Base-by-base conservation (phyloP, 2,113 vertebrate species). In the Pipa parva region DNA sequence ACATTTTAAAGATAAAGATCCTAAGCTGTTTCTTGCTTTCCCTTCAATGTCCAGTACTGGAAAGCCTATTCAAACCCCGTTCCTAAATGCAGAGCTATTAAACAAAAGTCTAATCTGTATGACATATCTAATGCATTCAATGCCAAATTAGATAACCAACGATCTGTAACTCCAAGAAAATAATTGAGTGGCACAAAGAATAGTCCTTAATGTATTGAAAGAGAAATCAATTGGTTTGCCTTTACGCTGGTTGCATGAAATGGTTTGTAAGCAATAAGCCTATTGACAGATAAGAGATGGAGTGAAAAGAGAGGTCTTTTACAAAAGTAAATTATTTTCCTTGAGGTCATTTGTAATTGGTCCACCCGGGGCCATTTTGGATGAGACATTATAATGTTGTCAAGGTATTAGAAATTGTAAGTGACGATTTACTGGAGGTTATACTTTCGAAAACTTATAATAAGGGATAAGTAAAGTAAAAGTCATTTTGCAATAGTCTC, bases 61-160 rank as follows among this genome's bases (percentile, higher is more conserved):
- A n/a, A n/a, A n/a, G n/a, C n/a, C n/a, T n/a, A n/a, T n/a, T n/a
- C n/a, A n/a, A n/a, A n/a, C 15, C 37, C 37, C 13, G 37, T 15
- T 12, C 37, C 13, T 42, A 42, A 15, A 42, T 42, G 37, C 13
- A 28, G 36, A 6, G n/a, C 63, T 29, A 65, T 56, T 45, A 56
- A n/a, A 24, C 28, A 4, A 18, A 56, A 57, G 46, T 31, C 56
- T 66, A 48, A 48, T 66, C 54, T 66, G 24, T 56, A 33, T 31
- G 24, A 25, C 22, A 42, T 42, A 42, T 15, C 12, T 33, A 24
- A 54, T 56, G 63, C 55, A 37, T 59, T 66, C 27, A 12, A 58
- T 66, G 63, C 27, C 54, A 66, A 58, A 67, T 67, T 59, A 59
- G 27, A 59, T 59, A 58, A 37, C 15, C 64, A 59, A 58, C 59